A percentile compares a stretch with the other conserved stretches of the same genome.
Evolutionary conservation across 2,113 vertebrate genomes (phyloP).

Genomic region (Noctilio leporinus): DNA sequence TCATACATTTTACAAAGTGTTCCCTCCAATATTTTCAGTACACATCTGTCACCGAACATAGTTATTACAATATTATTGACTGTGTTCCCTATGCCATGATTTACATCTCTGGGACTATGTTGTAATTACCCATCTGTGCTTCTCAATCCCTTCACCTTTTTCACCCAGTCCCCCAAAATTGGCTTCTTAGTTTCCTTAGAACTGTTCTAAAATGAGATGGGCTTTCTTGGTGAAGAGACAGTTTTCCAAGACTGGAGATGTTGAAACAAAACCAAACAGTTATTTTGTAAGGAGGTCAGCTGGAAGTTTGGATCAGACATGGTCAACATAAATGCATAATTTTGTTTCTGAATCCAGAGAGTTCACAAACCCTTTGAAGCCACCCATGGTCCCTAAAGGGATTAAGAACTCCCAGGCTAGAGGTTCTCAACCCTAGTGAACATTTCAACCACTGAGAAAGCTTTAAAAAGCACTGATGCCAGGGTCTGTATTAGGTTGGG

Average conservation of each 20-base stretch:
- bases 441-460: neutral
- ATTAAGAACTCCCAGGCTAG: neutral
- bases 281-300: neutral
- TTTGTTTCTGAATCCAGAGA: neutral
- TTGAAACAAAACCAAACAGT: neutral
- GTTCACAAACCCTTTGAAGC: neutral
- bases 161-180: neutral
- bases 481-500: neutral
- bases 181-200: neutral
- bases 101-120: neutral
- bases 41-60: neutral
- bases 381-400: neutral
- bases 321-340: neutral
- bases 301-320: neutral
- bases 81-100: neutral
- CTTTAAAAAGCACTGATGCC: neutral
- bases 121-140: neutral
- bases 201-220: neutral
- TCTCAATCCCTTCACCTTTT: neutral
- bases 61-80: neutral
- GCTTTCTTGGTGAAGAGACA: neutral
- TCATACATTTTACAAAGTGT: neutral
- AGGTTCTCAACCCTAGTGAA: neutral
- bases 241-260: neutral
- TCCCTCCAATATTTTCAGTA: neutral